Conservation (phyloP, 2,888 invertebrate species). For the Fissipunctia ypsillon region DNA sequence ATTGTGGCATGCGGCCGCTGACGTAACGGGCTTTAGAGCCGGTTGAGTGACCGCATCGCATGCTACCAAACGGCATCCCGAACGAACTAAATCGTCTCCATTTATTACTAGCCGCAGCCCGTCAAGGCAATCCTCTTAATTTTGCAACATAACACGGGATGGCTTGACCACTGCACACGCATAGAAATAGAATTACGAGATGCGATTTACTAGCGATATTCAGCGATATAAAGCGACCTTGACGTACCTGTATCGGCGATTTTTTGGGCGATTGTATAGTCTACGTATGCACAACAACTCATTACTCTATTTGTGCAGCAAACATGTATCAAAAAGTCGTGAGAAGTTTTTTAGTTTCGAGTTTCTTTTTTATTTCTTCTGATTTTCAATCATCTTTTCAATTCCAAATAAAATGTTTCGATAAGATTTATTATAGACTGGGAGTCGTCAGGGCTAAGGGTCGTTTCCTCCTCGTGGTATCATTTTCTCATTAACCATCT, state of each 20-base stretch:
- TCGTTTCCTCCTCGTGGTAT: conserved; percentile 67
- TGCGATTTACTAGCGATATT: conserved; percentile 72
- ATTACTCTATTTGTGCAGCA: conserved; percentile 19
- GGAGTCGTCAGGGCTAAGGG: conserved; percentile 64
- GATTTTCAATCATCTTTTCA: conserved; percentile 64
- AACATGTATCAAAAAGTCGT: conserved; percentile 20
- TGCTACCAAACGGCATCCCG: conserved; percentile 83
- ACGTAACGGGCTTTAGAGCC: conserved; percentile 86
- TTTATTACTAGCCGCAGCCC: conserved; percentile 72
- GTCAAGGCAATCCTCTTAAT: conserved; percentile 76
- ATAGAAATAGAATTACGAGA: conserved; percentile 74
- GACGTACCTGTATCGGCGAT: conserved; percentile 52
- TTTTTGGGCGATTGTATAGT: conserved; percentile 57
- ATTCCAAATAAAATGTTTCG: conserved; percentile 65
- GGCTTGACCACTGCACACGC: conserved; percentile 75
- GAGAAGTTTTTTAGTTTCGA: conserved; percentile 18
- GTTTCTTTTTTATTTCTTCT: conserved; percentile 38
- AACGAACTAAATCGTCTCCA: conserved; percentile 76
- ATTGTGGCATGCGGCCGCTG: conserved; percentile 86
- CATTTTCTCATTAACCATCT: conserved; percentile 70
- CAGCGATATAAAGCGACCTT: conserved; percentile 73
- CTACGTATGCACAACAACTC: conserved; percentile 43
- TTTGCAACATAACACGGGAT: conserved; percentile 77
- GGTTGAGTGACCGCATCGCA: conserved; percentile 88
- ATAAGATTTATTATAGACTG: conserved; percentile 68